Conservation (phyloP, 2,113 vertebrate species). For the Campylorhamphus procurvoides region DNA sequence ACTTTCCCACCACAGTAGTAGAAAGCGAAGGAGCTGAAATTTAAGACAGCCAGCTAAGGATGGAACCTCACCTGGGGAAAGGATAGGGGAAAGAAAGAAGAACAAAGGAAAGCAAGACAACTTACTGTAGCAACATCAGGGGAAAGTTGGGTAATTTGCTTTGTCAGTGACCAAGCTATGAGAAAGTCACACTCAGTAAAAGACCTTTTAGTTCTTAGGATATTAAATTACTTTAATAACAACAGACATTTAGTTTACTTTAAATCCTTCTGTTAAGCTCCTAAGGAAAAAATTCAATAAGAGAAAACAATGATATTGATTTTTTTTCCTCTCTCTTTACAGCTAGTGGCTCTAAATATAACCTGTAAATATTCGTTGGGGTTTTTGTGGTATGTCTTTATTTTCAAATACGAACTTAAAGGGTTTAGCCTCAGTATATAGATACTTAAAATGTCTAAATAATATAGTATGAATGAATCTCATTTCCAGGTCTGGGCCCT, state of each 20-base stretch:
- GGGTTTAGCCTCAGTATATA: background rate
- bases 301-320: background rate
- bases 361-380: background rate
- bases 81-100: background rate
- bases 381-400: background rate
- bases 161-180: background rate
- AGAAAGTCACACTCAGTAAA: background rate
- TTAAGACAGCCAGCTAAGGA: background rate
- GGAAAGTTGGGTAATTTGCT: background rate
- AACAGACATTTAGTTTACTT: background rate
- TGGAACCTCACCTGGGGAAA: background rate
- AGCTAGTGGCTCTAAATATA: background rate
- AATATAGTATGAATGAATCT: background rate
- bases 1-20: background rate
- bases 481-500: background rate
- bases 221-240: background rate
- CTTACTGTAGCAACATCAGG: background rate
- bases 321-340: background rate
- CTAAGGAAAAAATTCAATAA: background rate
- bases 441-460: background rate
- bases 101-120: background rate
- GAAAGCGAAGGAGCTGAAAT: background rate
- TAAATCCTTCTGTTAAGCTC: background rate
- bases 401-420: background rate
- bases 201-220: background rate